Percentiles rank a stretch among this genome's conserved stretches.
Conservation (phyloP, 2,797 vertebrate species). For the Aeoliscus strigatus region DNA sequence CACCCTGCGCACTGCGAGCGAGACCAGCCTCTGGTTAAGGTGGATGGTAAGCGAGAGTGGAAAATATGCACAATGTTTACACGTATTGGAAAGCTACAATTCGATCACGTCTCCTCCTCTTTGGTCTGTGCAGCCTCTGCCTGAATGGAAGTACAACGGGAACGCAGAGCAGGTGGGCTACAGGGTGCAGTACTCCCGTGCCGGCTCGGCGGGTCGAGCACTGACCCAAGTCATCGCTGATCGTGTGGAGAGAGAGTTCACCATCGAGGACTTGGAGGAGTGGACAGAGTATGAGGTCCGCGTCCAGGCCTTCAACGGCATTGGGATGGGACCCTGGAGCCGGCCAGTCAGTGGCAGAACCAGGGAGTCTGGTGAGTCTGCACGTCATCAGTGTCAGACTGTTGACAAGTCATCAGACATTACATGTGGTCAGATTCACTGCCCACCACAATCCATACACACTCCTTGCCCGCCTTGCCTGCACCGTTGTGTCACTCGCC, state of each 20-base stretch:
- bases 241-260: constrained; percentile 89
- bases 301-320: constrained; percentile 91
- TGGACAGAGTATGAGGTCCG: constrained; percentile 93
- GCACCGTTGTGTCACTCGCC: constrained; percentile 19
- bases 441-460: too few relatives aligned
- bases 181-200: constrained; percentile 82
- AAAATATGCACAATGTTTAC: too few relatives aligned
- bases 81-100: too few relatives aligned
- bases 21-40: constrained; percentile 97
- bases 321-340: constrained; percentile 92
- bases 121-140: constrained; percentile 95
- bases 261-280: constrained; percentile 95
- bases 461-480: not conserved
- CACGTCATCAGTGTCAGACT: too few relatives aligned
- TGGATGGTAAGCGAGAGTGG: too few relatives aligned
- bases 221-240: constrained; percentile 84
- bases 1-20: constrained; percentile 90
- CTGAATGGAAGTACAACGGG: constrained; percentile 95
- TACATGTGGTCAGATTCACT: constrained; percentile 71
- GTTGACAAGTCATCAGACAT: too few relatives aligned
- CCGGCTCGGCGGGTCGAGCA: constrained; percentile 74
- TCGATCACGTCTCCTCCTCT: too few relatives aligned
- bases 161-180: constrained; percentile 93
- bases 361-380: constrained; percentile 87
- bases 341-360: constrained; percentile 81